Conservation (phyloP, 2,888 invertebrate genomes). For the Dasysyrphus tricinctus region DNA sequence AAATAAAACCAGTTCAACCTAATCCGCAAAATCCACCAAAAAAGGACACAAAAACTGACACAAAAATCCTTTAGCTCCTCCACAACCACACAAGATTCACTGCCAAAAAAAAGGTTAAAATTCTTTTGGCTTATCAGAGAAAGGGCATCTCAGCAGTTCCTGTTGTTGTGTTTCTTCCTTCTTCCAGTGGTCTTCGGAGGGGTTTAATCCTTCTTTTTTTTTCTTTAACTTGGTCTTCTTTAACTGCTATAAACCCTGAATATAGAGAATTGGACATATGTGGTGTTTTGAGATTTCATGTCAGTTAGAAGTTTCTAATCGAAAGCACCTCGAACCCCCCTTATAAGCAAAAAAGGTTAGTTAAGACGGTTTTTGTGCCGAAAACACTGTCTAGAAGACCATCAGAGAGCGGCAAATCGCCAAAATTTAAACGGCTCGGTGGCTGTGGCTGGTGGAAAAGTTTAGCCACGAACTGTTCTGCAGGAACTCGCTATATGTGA, state of each 20-base stretch:
- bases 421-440: constrained; percentile 47
- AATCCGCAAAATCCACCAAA: constrained; percentile 70
- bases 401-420: constrained; percentile 52
- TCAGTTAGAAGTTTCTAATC: constrained; percentile 63
- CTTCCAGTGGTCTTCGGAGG: background rate
- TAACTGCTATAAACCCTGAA: background rate
- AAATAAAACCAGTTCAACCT: constrained; percentile 55
- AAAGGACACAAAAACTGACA: constrained; percentile 60
- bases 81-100: constrained; percentile 54
- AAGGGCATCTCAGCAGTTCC: constrained; percentile 74
- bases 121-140: constrained; percentile 73
- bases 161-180: constrained; percentile 45
- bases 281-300: constrained; percentile 59
- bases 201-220: constrained; percentile 19
- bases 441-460: background rate
- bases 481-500: constrained; percentile 48
- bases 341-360: background rate
- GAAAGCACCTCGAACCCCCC: constrained; percentile 11
- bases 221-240: constrained; percentile 22
- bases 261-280: constrained; percentile 32
- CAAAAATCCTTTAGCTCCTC: constrained; percentile 58
- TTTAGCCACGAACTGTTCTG: constrained; percentile 26
- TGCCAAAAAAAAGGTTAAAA: constrained; percentile 61
- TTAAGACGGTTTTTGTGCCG: constrained; percentile 34
- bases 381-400: constrained; percentile 52